Percentiles rank a stretch among this genome's conserved stretches.
phyloP scores from a whole-genome alignment of 2,888 invertebrate species.

The Trachelus troglodyta region DNA sequence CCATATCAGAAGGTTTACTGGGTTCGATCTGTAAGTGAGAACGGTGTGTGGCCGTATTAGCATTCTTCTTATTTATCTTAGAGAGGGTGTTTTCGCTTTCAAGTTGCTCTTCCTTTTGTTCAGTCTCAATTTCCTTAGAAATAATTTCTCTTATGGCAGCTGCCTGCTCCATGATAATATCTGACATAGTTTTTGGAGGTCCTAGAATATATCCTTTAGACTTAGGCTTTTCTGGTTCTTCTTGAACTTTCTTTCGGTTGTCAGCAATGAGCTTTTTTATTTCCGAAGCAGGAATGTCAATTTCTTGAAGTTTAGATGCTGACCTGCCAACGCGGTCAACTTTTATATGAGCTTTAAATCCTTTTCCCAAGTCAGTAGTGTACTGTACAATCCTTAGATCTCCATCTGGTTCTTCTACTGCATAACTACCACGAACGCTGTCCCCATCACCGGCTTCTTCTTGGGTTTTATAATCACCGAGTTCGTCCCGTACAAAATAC shows the following conservation, averaged over 20 bases:
- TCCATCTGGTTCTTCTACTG: constrained; percentile 44
- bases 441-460: constrained; percentile 44
- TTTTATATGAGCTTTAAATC: constrained; percentile 42
- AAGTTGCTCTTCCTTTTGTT: constrained; percentile 12
- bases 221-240: neutral
- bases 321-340: constrained; percentile 20
- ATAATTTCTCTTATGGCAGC: constrained; percentile 59
- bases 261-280: constrained; percentile 8
- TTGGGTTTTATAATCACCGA: constrained; percentile 40
- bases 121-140: constrained; percentile 32
- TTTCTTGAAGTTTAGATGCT: constrained; percentile 14
- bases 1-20: neutral
- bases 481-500: constrained; percentile 40
- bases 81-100: constrained; percentile 1
- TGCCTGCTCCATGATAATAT: constrained; percentile 56
- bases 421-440: constrained; percentile 39
- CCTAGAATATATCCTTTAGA: constrained; percentile 17
- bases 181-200: constrained; percentile 38
- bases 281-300: constrained; percentile 18
- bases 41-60: neutral
- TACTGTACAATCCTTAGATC: constrained; percentile 44
- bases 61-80: neutral
- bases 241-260: constrained; percentile 6
- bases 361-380: constrained; percentile 39
- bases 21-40: neutral